Evolutionary conservation across 2,113 vertebrate species (phyloP), one percentile per base, ranked within the genome.

Genomic region (Sigmodon hispidus): DNA sequence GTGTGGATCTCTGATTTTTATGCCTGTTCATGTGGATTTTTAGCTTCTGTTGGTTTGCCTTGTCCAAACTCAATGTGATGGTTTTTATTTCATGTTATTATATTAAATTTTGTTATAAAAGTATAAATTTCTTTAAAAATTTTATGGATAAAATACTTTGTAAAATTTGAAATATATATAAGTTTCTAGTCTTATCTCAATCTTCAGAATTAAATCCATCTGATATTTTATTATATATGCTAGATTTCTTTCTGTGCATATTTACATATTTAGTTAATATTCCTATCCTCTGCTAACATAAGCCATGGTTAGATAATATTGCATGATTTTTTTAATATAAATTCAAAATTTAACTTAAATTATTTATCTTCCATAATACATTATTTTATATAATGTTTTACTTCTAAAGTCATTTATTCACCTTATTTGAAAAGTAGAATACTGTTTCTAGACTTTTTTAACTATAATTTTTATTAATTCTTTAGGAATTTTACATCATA

Each of bases 1-100:
- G 7, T 29, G 7, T 36, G 31, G 19, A 4, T 12, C 31, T 52
- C 17, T 43, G 55, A 59, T 7, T 81, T 3, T 57, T 81, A 13
- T 26, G 24, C 24, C 3, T 29, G 8, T 3, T 61, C 12, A 21
- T 83, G 6, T 0, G 1, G 31, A 3, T 55, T 36, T 77, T 79
- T 5, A n/a, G n/a, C n/a, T n/a, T n/a, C n/a, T n/a, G n/a, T 26
- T 5, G 0, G 26, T 76, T 48, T 80, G 19, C 21, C 10, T 40
- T 80, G 10, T 24, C 1, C 2, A 40, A 57, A 9, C 6, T 57
- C 1, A 0, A 24, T 40, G 19, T n/a, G 77, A n/a, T 40, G 1
- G 21, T 57, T 40, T 40, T 57, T 22, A 31, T 36, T 57, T 79
- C 48, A 48, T 29, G 8, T 55, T 69, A 69, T 1, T 22, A 36